Evolutionary conservation across 2,797 vertebrate species (phyloP).

Genomic region (Setipinna tenuifilis): DNA sequence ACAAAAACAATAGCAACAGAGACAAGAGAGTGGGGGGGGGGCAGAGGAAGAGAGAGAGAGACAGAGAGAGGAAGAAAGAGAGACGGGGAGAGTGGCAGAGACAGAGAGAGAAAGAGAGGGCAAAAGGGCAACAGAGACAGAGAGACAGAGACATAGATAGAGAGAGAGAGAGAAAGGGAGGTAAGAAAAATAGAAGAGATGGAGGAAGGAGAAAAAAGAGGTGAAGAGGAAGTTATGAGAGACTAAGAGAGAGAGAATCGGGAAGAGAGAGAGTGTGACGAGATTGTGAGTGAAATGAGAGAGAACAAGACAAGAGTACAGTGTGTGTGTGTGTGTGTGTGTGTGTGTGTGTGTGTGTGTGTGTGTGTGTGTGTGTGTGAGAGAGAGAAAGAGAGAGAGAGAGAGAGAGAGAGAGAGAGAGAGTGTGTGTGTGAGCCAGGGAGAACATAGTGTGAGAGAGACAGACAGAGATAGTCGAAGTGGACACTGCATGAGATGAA

Average conservation of each 20-base stretch:
- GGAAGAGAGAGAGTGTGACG: neutral
- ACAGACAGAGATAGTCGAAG: too few species aligned
- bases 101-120: neutral
- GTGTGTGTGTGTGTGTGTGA: too few species aligned
- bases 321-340: too few species aligned
- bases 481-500: too few species aligned
- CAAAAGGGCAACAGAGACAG: neutral
- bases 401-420: neutral
- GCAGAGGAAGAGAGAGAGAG: neutral
- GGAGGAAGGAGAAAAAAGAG: neutral
- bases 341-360: too few species aligned
- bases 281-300: neutral
- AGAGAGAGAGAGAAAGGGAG: neutral
- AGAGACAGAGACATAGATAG: too few species aligned
- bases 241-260: neutral
- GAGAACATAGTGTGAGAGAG: too few species aligned
- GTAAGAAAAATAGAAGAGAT: too few species aligned
- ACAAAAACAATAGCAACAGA: neutral
- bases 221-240: neutral
- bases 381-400: neutral
- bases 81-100: neutral
- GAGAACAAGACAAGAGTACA: too few species aligned
- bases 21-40: neutral
- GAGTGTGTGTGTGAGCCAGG: too few species aligned
- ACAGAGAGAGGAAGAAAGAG: too few species aligned